Evolutionary conservation across 2,797 vertebrate species (phyloP).

Genomic region (Eulemur rubriventer): DNA sequence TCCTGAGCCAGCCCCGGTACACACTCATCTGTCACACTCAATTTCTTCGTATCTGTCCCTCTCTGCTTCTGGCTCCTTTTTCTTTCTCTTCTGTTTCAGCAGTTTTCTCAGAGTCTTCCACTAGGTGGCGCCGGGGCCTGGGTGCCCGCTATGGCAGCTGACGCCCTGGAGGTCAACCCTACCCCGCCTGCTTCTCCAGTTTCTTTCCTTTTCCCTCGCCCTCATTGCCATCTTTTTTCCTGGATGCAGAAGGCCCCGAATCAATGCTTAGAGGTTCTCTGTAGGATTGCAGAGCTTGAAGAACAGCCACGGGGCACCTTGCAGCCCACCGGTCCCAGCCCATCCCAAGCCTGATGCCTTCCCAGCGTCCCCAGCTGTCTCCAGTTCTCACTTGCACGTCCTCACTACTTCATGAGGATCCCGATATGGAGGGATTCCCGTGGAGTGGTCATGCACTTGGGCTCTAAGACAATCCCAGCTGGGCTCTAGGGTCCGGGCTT

Average conservation of each 20-base stretch:
- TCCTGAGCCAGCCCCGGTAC: background rate
- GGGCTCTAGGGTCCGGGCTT: background rate
- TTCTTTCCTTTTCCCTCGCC: too few relatives aligned
- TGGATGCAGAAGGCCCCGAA: background rate
- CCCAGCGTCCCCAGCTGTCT: background rate
- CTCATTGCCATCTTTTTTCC: background rate
- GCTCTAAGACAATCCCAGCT: background rate
- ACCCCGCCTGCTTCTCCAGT: too few relatives aligned
- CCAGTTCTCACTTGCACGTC: background rate
- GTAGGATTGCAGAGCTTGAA: background rate
- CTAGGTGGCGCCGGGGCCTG: conserved; percentile 51
- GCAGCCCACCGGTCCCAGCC: too few relatives aligned
- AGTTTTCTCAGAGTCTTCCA: background rate
- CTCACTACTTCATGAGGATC: background rate
- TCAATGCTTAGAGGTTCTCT: background rate
- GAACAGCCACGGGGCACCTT: background rate
- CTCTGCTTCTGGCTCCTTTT: background rate
- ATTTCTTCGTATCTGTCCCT: background rate
- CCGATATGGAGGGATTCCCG: background rate
- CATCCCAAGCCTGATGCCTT: background rate
- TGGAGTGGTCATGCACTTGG: background rate
- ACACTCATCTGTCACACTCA: background rate
- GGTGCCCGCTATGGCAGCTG: background rate
- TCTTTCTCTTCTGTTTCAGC: background rate
- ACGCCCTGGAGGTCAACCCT: accelerated